Evolutionary conservation across 2,888 invertebrate genomes (phyloP).

Genomic region (Macropis europaea): DNA sequence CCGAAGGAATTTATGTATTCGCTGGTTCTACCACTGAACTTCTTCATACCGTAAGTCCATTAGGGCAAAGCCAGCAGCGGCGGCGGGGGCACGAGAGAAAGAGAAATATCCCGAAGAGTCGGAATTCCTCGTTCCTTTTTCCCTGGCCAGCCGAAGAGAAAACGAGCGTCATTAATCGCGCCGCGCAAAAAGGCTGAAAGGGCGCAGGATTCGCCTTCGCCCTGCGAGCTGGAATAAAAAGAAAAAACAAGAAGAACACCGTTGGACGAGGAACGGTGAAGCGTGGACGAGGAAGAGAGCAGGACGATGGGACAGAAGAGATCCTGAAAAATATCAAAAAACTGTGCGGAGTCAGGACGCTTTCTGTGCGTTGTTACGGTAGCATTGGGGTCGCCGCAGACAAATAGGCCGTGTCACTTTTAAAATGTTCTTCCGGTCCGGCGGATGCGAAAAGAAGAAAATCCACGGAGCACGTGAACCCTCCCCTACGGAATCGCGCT

Average conservation of each 20-base stretch:
- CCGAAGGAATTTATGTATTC: conserved; percentile 30
- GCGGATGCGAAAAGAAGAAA: conserved; percentile 18
- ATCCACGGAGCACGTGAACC: conserved; percentile 11
- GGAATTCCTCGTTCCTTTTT: conserved; percentile 3
- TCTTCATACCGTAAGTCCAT: conserved; percentile 36
- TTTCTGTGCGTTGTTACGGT: conserved; percentile 37
- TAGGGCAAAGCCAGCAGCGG: conserved; percentile 34
- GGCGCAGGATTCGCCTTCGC: conserved; percentile 27
- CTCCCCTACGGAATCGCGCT: conserved; percentile 16
- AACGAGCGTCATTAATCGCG: conserved; percentile 62
- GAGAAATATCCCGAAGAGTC: conserved; percentile 22
- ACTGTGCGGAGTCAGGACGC: conserved; percentile 22
- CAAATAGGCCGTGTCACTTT: conserved; percentile 59
- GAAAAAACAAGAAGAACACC: conserved; percentile 15
- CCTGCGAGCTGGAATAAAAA: no score
- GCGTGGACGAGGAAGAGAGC: neutral
- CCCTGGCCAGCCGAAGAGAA: conserved; percentile 43
- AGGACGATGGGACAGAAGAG: conserved; percentile 20
- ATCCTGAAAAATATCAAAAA: conserved; percentile 55
- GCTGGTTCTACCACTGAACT: neutral
- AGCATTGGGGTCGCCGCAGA: conserved; percentile 46
- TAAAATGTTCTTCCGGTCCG: conserved; percentile 48
- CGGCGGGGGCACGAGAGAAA: conserved; percentile 16
- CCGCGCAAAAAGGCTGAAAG: conserved; percentile 22
- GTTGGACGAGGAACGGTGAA: neutral